phyloP scores from a whole-genome alignment of 2,888 invertebrate species.

The Malthinus seriepunctatus region DNA sequence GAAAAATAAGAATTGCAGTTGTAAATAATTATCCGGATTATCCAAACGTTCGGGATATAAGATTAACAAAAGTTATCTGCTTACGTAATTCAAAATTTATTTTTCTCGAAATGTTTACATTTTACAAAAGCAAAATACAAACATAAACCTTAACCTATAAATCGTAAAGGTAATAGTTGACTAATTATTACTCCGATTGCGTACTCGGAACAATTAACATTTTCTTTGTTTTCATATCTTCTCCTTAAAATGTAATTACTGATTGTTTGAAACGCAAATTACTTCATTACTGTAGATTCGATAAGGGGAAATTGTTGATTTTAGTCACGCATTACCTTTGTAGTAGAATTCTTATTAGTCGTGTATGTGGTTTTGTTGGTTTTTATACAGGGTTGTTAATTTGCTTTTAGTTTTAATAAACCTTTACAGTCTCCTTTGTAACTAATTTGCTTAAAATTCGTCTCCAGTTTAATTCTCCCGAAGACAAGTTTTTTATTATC shows the following conservation, averaged over 20 bases:
- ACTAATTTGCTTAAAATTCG: neutral
- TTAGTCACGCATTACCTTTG: slow-evolving; percentile 12
- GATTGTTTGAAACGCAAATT: slow-evolving; percentile 16
- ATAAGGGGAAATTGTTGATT: slow-evolving; percentile 10
- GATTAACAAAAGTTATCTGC: too few relatives aligned
- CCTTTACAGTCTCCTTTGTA: neutral
- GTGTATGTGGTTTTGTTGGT: neutral
- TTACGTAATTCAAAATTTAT: too few relatives aligned
- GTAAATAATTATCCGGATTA: too few relatives aligned
- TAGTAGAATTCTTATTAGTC: neutral
- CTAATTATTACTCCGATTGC: slow-evolving; percentile 6
- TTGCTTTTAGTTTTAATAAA: slow-evolving; percentile 1
- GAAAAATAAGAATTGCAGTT: too few relatives aligned
- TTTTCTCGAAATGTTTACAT: too few relatives aligned
- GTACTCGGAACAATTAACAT: slow-evolving; percentile 9
- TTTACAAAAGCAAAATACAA: too few relatives aligned
- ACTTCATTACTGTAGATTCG: slow-evolving; percentile 17
- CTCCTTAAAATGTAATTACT: slow-evolving; percentile 11
- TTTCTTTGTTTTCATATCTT: slow-evolving; percentile 14
- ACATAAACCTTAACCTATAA: too few relatives aligned
- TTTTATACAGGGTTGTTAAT: neutral
- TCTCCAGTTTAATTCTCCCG: neutral
- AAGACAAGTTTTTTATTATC: too few relatives aligned
- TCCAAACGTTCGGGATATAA: too few relatives aligned
- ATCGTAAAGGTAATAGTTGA: too few relatives aligned